Conservation (phyloP, 2,113 vertebrate genomes). For the Zootoca vivipara region DNA sequence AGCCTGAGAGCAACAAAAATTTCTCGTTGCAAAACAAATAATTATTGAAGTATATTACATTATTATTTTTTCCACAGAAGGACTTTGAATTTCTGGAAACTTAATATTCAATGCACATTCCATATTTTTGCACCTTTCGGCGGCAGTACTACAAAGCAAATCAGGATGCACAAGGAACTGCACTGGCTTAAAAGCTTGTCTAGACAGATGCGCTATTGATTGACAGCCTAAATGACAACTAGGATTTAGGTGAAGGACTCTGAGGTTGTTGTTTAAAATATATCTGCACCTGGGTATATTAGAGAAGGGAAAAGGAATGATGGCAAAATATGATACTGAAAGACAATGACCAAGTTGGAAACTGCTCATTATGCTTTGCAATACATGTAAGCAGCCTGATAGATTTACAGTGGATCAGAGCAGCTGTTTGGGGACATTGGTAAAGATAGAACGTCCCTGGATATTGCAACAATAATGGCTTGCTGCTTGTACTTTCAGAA, state of each 20-base stretch:
- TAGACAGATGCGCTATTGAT: neutral
- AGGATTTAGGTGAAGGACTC: constrained; percentile 6
- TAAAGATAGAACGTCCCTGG: neutral
- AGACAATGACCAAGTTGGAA: neutral
- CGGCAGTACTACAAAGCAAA: neutral
- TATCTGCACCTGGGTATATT: neutral
- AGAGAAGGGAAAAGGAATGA: neutral
- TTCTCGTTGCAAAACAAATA: neutral
- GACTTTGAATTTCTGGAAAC: neutral
- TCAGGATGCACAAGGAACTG: neutral
- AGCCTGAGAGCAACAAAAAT: neutral
- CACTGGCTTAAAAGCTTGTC: neutral
- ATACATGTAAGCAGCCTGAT: neutral
- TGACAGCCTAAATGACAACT: neutral
- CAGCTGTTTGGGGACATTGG: neutral
- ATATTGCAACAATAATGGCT: neutral
- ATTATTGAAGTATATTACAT: neutral
- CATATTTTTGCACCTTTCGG: neutral
- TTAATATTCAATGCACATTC: neutral
- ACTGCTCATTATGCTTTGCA: neutral
- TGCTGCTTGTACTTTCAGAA: neutral
- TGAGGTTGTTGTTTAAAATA: constrained; percentile 3
- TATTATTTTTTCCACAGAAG: neutral
- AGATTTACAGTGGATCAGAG: neutral
- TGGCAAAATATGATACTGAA: neutral